phyloP scores from a whole-genome alignment of 1,140 invertebrate genomes.

The Diorhabda sublineata region DNA sequence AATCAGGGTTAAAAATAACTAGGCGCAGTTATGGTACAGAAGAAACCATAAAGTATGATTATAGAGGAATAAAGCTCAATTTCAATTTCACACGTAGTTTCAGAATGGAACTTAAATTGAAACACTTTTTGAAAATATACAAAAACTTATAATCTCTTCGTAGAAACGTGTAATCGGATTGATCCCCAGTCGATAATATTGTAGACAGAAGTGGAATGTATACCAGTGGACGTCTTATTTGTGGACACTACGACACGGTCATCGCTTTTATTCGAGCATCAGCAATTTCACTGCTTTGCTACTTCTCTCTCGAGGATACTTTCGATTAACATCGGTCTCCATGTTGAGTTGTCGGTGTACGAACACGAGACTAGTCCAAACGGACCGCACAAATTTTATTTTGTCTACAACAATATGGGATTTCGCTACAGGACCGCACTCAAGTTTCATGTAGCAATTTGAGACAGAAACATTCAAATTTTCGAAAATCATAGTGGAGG shows the following conservation, averaged over 20 bases:
- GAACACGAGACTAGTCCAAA: background rate
- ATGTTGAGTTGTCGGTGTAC: background rate
- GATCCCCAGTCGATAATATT: background rate
- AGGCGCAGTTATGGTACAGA: too few species aligned
- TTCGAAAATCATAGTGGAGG: too few species aligned
- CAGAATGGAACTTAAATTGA: too few species aligned
- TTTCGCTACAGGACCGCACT: too few species aligned
- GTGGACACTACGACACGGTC: constrained; percentile 1
- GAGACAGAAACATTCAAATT: too few species aligned
- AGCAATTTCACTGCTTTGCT: constrained; percentile 1
- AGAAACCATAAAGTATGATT: too few species aligned
- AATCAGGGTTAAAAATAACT: too few species aligned
- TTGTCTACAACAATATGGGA: too few species aligned
- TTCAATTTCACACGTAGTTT: too few species aligned
- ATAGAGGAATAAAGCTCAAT: too few species aligned
- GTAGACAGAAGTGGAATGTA: background rate
- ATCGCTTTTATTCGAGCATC: constrained; percentile 1
- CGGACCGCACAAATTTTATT: background rate
- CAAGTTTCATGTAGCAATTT: too few species aligned
- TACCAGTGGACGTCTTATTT: background rate
- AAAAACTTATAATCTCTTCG: background rate
- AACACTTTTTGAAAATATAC: background rate
- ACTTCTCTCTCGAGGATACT: constrained; percentile 1
- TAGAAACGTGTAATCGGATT: background rate
- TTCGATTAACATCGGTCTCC: background rate